Percentiles rank a stretch among this genome's conserved stretches.
phyloP scores from a whole-genome alignment of 2,888 invertebrate species.

The Amaurobius ferox region DNA sequence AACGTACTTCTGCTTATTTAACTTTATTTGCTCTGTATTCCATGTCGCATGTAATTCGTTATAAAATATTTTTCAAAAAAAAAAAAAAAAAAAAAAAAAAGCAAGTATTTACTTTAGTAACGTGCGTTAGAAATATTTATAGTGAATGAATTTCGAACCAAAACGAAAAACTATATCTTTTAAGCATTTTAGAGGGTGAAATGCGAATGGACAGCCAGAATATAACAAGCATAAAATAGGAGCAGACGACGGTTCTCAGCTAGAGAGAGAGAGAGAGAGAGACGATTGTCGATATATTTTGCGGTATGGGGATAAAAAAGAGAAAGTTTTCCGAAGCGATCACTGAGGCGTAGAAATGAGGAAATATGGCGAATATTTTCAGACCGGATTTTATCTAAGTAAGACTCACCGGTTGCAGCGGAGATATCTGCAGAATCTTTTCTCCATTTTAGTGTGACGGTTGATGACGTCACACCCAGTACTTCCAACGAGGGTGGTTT shows the following conservation, averaged over 20 bases:
- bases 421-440: conserved; percentile 41
- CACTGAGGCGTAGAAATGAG: conserved; percentile 37
- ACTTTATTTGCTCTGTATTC: too few relatives aligned
- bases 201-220: too few relatives aligned
- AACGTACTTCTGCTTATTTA: too few relatives aligned
- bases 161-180: too few relatives aligned
- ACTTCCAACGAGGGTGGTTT: conserved; percentile 60
- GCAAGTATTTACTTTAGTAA: too few relatives aligned
- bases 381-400: background rate
- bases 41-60: too few relatives aligned
- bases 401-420: conserved; percentile 56
- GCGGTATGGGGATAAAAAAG: background rate
- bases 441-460: conserved; percentile 72
- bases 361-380: conserved; percentile 36
- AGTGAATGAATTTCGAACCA: too few relatives aligned
- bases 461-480: conserved; percentile 59
- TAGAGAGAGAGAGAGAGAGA: background rate
- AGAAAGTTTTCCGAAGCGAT: background rate
- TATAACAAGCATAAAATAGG: background rate
- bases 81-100: too few relatives aligned
- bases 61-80: too few relatives aligned
- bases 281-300: too few relatives aligned
- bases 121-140: too few relatives aligned
- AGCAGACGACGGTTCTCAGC: background rate
- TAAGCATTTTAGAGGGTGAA: background rate